A percentile compares a stretch with the other conserved stretches of the same genome.
Evolutionary conservation across 2,797 vertebrate species (phyloP).

Genomic region (Limosa lapponica): DNA sequence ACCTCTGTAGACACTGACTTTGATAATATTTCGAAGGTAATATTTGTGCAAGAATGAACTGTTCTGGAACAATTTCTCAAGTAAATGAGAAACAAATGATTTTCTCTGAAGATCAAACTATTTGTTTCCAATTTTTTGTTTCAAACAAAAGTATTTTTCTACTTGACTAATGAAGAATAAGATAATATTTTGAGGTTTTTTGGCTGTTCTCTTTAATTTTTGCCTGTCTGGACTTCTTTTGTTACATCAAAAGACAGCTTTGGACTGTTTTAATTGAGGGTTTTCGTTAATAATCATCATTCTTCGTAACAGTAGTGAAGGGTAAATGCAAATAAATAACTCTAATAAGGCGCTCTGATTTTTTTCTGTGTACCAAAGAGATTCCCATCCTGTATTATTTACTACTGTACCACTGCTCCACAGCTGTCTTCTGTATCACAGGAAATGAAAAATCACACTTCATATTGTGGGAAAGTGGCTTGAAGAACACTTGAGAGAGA

Average conservation of each 20-base stretch:
- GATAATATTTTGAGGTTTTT: neutral
- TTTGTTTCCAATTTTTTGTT: neutral
- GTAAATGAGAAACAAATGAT: neutral
- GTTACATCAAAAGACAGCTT: neutral
- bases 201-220: neutral
- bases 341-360: neutral
- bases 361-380: neutral
- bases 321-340: neutral
- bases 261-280: neutral
- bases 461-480: neutral
- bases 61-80: neutral
- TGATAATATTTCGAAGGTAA: neutral
- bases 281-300: neutral
- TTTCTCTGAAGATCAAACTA: neutral
- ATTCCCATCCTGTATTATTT: neutral
- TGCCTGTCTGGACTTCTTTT: neutral
- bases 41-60: neutral
- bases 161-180: neutral
- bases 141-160: neutral
- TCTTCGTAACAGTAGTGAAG: neutral
- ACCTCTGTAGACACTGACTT: neutral
- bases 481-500: neutral
- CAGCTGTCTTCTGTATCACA: neutral
- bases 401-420: neutral
- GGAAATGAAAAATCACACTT: constrained; percentile 21